A percentile compares a stretch with the other conserved stretches of the same genome.
Evolutionary conservation across 2,113 vertebrate species (phyloP).

Genomic region (Cariama cristata): DNA sequence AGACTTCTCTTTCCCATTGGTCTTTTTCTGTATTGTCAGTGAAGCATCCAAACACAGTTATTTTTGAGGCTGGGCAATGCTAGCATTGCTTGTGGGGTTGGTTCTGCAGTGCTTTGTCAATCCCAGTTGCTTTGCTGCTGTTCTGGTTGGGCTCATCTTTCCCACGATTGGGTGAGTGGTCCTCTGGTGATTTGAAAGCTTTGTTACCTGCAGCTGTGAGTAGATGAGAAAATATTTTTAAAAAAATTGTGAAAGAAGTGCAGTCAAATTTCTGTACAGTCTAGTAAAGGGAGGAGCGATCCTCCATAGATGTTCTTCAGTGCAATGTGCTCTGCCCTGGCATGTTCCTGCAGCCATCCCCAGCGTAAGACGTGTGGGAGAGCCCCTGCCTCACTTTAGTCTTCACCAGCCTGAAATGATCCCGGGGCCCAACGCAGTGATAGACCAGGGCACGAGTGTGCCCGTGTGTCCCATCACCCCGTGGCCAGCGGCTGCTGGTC

Average conservation of each 20-base stretch:
- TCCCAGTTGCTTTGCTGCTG: neutral
- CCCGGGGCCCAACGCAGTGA: neutral
- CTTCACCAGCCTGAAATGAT: neutral
- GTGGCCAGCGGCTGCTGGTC: neutral
- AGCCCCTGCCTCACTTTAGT: neutral
- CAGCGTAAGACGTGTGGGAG: fast-evolving
- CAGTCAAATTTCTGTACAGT: neutral
- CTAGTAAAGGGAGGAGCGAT: neutral
- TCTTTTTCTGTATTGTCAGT: neutral
- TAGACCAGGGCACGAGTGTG: neutral
- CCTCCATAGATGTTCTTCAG: neutral
- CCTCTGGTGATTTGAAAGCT: neutral
- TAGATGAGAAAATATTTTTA: neutral
- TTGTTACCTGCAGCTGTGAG: neutral
- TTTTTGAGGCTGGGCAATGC: neutral
- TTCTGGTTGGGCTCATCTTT: neutral
- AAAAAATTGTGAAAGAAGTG: neutral
- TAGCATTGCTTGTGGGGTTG: neutral
- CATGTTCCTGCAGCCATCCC: neutral
- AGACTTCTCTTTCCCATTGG: neutral
- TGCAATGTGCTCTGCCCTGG: neutral
- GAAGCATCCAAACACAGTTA: neutral
- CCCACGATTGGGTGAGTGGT: neutral
- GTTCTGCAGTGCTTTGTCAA: neutral
- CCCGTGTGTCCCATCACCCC: neutral